Conservation (phyloP, 2,888 invertebrate species). For the Tanypteryx hageni region DNA sequence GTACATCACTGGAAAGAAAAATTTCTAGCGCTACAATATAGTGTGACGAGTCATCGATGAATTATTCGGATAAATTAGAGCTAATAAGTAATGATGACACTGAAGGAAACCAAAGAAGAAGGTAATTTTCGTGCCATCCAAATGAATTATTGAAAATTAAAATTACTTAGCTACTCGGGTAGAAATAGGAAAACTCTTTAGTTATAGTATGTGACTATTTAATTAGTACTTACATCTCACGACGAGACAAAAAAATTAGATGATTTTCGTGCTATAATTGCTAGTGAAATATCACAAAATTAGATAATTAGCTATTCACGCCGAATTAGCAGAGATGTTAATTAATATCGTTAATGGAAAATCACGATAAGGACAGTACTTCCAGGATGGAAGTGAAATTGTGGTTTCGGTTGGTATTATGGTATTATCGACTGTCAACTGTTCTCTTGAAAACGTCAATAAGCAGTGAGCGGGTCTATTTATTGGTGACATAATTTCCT, state of each 20-base stretch:
- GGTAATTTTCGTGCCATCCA: neutral
- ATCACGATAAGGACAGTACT: no score
- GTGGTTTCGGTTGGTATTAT: slow-evolving; percentile 11
- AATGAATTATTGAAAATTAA: no score
- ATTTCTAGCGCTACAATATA: neutral
- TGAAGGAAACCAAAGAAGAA: neutral
- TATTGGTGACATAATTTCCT: slow-evolving; percentile 25
- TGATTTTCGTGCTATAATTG: no score
- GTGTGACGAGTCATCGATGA: neutral
- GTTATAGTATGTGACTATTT: no score
- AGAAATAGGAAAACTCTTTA: no score
- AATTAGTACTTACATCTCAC: no score
- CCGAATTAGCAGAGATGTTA: no score
- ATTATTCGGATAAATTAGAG: neutral
- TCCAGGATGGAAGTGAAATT: neutral
- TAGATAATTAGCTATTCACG: no score
- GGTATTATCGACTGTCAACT: slow-evolving; percentile 26
- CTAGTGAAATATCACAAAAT: no score
- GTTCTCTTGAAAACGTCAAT: slow-evolving; percentile 53
- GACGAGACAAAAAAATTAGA: no score
- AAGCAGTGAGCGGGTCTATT: slow-evolving; percentile 47
- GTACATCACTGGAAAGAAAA: neutral
- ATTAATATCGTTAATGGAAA: no score
- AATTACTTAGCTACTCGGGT: no score
- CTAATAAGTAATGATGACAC: neutral